Percentiles rank a stretch among this genome's conserved stretches.
These are phyloP conservation scores for Notocelia uddmanniana DNA, from an alignment of 2,888 invertebrate genomes.

Conservation along the genomic window DNA sequence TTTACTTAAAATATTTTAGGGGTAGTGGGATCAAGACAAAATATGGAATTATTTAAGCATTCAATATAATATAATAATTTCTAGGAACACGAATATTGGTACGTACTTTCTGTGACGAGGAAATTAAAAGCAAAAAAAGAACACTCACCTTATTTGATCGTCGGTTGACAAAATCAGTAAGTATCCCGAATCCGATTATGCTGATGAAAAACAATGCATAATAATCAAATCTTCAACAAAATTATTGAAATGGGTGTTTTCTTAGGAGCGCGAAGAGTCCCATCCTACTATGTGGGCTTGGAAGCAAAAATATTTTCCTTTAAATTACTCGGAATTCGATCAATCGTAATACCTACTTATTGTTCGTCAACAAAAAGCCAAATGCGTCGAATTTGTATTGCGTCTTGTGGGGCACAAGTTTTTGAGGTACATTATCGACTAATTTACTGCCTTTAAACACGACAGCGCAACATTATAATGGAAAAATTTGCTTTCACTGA, in stretches of 20 bases:
- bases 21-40: too few species aligned
- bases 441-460: too few species aligned
- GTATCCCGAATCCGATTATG: not conserved
- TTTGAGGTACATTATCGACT: too few species aligned
- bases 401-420: not conserved
- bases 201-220: not conserved
- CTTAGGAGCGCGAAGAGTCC: not conserved
- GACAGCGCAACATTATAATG: too few species aligned
- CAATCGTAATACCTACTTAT: not conserved
- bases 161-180: not conserved
- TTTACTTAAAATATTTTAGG: too few species aligned
- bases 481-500: too few species aligned
- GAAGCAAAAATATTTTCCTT: not conserved
- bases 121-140: too few species aligned
- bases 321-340: not conserved
- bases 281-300: not conserved
- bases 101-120: too few species aligned
- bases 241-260: not conserved
- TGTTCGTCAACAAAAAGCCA: not conserved
- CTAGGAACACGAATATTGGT: too few species aligned
- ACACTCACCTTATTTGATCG: not conserved
- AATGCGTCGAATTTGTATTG: not conserved
- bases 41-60: too few species aligned
- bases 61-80: too few species aligned
- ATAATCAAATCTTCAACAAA: not conserved